Conservation (phyloP, 1,140 invertebrate genomes). For the Bombus impatiens region DNA sequence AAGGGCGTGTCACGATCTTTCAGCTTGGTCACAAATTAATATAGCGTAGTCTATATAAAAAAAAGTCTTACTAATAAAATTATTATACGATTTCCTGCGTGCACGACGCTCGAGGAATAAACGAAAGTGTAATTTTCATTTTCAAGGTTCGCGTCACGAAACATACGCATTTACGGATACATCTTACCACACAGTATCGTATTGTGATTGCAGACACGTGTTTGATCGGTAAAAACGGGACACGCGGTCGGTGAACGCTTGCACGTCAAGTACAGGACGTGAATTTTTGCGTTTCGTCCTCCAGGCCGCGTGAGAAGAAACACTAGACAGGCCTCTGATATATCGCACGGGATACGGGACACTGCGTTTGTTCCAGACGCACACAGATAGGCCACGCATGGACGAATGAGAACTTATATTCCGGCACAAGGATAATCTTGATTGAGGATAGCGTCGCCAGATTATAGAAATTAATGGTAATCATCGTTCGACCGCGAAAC, state of each 20-base stretch:
- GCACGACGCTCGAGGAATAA: background rate
- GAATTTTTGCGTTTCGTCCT: slow-evolving; percentile 60
- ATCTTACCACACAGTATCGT: background rate
- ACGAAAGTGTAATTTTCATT: slow-evolving; percentile 45
- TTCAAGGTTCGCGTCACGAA: slow-evolving; percentile 17
- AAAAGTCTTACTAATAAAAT: background rate
- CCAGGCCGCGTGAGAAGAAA: slow-evolving; percentile 65
- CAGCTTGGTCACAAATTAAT: too few relatives aligned
- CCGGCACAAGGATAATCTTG: slow-evolving; percentile 60
- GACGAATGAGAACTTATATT: slow-evolving; percentile 64
- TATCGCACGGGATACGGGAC: slow-evolving; percentile 64
- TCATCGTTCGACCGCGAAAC: background rate
- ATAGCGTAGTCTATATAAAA: background rate
- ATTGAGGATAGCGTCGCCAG: slow-evolving; percentile 51
- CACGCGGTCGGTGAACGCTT: slow-evolving; percentile 14
- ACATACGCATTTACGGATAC: background rate
- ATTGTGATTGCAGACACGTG: slow-evolving; percentile 23
- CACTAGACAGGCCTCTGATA: slow-evolving; percentile 60
- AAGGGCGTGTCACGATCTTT: too few relatives aligned
- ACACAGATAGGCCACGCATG: slow-evolving; percentile 59
- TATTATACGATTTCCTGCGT: background rate
- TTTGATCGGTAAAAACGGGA: slow-evolving; percentile 29
- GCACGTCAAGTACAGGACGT: slow-evolving; percentile 22
- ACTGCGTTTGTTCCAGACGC: slow-evolving; percentile 52
- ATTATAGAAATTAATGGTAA: slow-evolving; percentile 51